phyloP scores from a whole-genome alignment of 2,888 invertebrate genomes.

The Melipona bicolor region DNA sequence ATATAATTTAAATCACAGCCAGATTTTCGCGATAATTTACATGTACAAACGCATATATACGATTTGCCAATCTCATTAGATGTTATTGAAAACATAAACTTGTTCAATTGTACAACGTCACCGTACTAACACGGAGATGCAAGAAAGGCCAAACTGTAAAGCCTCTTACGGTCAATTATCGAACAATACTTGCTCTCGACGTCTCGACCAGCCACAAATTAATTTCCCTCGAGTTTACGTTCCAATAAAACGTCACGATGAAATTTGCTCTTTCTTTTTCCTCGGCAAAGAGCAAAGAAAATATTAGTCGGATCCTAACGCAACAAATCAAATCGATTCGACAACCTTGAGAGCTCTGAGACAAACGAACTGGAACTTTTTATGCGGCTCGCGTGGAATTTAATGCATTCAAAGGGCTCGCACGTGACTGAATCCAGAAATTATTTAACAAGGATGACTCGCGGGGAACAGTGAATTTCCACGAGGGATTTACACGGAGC shows the following conservation, averaged over 20 bases:
- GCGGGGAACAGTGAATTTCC: background rate
- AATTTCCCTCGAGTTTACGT: background rate
- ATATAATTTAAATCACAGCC: too few species aligned
- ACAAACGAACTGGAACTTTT: constrained; percentile 47
- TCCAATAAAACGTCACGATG: background rate
- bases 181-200: constrained; percentile 61
- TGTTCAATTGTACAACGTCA: background rate
- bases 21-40: too few species aligned
- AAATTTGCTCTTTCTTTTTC: constrained; percentile 11
- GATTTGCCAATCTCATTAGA: background rate
- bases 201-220: constrained; percentile 41
- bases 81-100: background rate
- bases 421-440: background rate
- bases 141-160: constrained; percentile 10
- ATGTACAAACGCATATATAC: too few species aligned
- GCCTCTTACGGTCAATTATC: constrained; percentile 62
- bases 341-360: background rate
- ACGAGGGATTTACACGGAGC: background rate
- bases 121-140: background rate
- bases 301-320: constrained; percentile 21
- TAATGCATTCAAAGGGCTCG: background rate
- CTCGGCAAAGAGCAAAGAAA: constrained; percentile 38
- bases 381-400: constrained; percentile 11
- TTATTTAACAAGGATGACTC: constrained; percentile 28
- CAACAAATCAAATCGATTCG: background rate